phyloP scores from a whole-genome alignment of 2,113 vertebrate species.

The Plecotus auritus region DNA sequence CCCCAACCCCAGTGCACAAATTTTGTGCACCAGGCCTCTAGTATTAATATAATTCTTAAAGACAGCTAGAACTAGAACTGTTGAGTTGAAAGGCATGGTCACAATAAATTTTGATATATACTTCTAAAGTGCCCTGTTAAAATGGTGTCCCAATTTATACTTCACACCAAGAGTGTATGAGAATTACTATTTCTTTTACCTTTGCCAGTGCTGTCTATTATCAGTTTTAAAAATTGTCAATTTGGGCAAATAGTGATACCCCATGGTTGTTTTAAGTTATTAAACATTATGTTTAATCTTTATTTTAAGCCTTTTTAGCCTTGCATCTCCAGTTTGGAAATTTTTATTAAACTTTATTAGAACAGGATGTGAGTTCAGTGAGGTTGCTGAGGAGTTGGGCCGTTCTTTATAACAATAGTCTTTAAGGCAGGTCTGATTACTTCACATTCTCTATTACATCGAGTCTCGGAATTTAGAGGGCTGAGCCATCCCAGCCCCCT shows the following conservation, averaged over 20 bases:
- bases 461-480: not conserved
- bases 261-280: not conserved
- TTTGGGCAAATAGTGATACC: not conserved
- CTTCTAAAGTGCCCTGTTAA: not conserved
- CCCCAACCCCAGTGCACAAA: too few relatives aligned
- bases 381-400: slow-evolving; percentile 1
- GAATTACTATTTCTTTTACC: not conserved
- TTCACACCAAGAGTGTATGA: not conserved
- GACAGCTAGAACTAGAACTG: not conserved
- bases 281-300: slow-evolving; percentile 8
- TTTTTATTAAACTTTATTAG: slow-evolving; percentile 54
- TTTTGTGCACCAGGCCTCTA: too few relatives aligned
- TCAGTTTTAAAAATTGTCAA: not conserved
- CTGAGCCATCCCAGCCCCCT: not conserved
- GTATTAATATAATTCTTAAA: not conserved
- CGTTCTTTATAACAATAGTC: slow-evolving; percentile 15
- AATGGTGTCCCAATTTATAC: not conserved
- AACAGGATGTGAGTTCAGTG: slow-evolving; percentile 35
- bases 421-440: slow-evolving; percentile 54
- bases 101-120: not conserved
- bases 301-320: slow-evolving; percentile 45
- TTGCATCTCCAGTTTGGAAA: slow-evolving; percentile 48
- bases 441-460: slow-evolving; percentile 31
- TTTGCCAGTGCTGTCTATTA: not conserved
- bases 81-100: not conserved